Evolutionary conservation across 2,113 vertebrate genomes (phyloP).

Genomic region (Pycnonotus jocosus): DNA sequence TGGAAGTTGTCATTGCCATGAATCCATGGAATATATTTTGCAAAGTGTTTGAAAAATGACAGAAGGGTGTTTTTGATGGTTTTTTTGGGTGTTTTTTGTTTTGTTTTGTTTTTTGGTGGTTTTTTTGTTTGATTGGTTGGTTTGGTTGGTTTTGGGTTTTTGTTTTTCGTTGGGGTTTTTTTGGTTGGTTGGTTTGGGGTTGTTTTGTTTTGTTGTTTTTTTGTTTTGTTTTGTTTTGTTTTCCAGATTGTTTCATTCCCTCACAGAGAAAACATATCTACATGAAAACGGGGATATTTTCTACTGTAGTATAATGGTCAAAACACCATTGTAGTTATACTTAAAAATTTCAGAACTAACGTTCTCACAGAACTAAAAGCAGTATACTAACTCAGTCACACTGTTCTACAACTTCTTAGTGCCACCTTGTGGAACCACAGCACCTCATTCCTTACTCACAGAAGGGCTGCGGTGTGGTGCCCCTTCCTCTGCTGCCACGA

Average conservation of each 20-base stretch:
- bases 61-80: accelerated
- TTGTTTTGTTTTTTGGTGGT: not conserved
- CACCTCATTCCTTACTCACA: no score
- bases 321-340: not conserved
- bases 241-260: not conserved
- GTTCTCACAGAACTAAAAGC: not conserved
- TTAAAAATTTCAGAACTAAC: not conserved
- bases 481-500: not conserved
- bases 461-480: accelerated
- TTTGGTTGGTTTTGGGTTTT: no score
- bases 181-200: no score
- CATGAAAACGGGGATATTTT: not conserved
- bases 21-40: not conserved
- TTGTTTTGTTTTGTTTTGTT: no score
- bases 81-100: no score
- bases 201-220: no score
- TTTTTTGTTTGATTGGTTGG: no score
- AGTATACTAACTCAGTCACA: not conserved
- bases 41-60: not conserved
- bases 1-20: not conserved
- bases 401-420: slow-evolving; percentile 22
- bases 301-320: not conserved
- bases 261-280: not conserved
- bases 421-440: slow-evolving; percentile 70
- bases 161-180: no score